Percentiles rank a stretch among this genome's conserved stretches.
phyloP scores from a whole-genome alignment of 2,113 vertebrate genomes.

The Chloebia gouldiae region DNA sequence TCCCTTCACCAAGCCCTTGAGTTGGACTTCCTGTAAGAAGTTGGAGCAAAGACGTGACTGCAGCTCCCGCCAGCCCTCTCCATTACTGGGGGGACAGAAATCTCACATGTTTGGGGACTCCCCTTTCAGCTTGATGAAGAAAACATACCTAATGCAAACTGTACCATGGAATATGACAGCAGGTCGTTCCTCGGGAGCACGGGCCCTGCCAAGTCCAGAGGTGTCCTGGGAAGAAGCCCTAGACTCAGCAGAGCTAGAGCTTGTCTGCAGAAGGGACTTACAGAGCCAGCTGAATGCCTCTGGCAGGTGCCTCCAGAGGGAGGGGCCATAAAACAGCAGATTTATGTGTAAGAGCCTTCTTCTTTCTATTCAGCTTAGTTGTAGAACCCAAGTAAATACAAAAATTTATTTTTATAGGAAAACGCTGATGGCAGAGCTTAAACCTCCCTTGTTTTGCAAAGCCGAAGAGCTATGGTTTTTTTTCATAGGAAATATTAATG shows the following conservation, averaged over 20 bases:
- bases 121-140: conserved; percentile 62
- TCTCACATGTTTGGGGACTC: conserved; percentile 31
- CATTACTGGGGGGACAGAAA: neutral
- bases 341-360: conserved; percentile 45
- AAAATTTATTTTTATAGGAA: conserved; percentile 70
- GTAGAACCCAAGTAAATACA: conserved; percentile 53
- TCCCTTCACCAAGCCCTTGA: conserved; percentile 97
- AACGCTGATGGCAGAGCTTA: conserved; percentile 55
- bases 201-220: neutral
- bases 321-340: conserved; percentile 12
- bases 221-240: neutral
- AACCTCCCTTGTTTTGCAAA: conserved; percentile 27
- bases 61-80: conserved; percentile 19
- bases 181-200: neutral
- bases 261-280: conserved; percentile 30
- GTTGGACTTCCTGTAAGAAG: conserved; percentile 91
- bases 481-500: conserved; percentile 54
- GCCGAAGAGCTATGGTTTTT: neutral
- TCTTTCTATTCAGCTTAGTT: conserved; percentile 59
- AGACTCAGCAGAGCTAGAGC: neutral
- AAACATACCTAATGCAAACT: conserved; percentile 59
- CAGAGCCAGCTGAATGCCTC: conserved; percentile 2
- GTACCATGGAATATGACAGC: neutral
- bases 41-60: neutral
- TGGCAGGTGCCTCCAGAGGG: neutral